Base-by-base conservation (phyloP, 2,113 vertebrate genomes). In the Aramus guarauna region DNA sequence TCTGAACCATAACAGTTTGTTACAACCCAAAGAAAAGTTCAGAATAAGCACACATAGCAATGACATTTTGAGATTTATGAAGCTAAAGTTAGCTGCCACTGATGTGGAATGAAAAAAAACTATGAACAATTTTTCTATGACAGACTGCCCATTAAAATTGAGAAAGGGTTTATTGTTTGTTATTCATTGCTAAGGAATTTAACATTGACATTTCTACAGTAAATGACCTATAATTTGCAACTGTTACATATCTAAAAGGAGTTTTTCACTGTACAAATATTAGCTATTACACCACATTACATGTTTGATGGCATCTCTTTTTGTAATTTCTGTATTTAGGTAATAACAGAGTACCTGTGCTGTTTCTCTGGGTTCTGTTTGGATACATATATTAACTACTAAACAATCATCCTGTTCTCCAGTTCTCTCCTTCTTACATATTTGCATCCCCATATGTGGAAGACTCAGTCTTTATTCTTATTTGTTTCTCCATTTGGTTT, bases 31-130 rank as follows among this genome's bases (percentile, higher is more conserved):
- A 41, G 8, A 63, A 66, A 80, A 68, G 45, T 68, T 85, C 48
- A 72, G 45, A 64, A 85, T 60, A 78, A 82, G 34, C 30, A 77
- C 13, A 79, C 5, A 24, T 5, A 73, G 18, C 45, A 62, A 36
- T 92, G 92, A 69, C 58, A 83, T 93, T 88, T 76, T 83, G 58
- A 69, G 27, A 59, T 90, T 90, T 88, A 56, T 83, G 67, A 88
- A 83, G 19, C 63, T 76, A 16, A 83, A 68, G 53, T 71, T 90
- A 64, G 39, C 26, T 85, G 43, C 21, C 81, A 73, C 36, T 69
- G 39, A 76, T 60, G 59, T 60, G 32, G 85, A 93, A 94, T 81
- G 21, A 47, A 85, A 67, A 84, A 91, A 73, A 62, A 2, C 52
- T 76, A 29, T 9, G 12, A 81, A 80, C 1, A 15, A 58, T 85